These are phyloP conservation scores for Pelodytes ibericus DNA, from an alignment of 2,797 vertebrate genomes.

Conservation along the genomic window DNA sequence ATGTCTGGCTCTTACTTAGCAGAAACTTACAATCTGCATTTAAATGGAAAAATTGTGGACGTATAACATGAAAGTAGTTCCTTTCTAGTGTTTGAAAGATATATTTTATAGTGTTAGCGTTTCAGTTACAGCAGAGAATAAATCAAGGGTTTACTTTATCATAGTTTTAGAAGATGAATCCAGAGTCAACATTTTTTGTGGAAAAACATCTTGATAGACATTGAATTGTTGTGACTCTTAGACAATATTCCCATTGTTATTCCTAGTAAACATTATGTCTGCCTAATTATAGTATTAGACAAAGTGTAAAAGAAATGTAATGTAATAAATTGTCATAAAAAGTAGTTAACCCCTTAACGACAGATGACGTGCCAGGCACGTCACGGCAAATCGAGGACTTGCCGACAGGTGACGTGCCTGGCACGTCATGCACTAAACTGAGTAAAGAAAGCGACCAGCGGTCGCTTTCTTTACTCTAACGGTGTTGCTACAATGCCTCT, in stretches of 20 bases:
- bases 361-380: too few relatives aligned
- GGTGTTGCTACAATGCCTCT: too few relatives aligned
- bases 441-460: too few relatives aligned
- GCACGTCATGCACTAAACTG: too few relatives aligned
- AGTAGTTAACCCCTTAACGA: too few relatives aligned
- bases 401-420: too few relatives aligned
- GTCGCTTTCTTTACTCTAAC: too few relatives aligned
- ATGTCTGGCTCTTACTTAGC: slow-evolving; percentile 55
- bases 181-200: slow-evolving; percentile 27
- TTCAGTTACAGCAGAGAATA: slow-evolving; percentile 54
- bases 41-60: slow-evolving; percentile 60
- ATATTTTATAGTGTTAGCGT: slow-evolving; percentile 52
- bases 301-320: too few relatives aligned
- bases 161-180: slow-evolving; percentile 49
- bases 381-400: too few relatives aligned
- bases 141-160: slow-evolving; percentile 49
- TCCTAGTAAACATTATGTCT: not conserved
- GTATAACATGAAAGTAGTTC: slow-evolving; percentile 60
- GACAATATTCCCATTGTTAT: not conserved
- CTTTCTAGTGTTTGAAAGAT: slow-evolving; percentile 58
- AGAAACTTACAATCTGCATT: slow-evolving; percentile 63
- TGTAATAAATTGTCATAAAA: too few relatives aligned
- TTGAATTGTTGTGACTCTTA: not conserved
- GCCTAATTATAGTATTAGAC: too few relatives aligned
- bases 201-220: slow-evolving; percentile 27